Percentiles rank a stretch among this genome's conserved stretches.
These are phyloP conservation scores for Tenualosa ilisha DNA, from an alignment of 2,797 vertebrate genomes.

Conservation along the genomic window DNA sequence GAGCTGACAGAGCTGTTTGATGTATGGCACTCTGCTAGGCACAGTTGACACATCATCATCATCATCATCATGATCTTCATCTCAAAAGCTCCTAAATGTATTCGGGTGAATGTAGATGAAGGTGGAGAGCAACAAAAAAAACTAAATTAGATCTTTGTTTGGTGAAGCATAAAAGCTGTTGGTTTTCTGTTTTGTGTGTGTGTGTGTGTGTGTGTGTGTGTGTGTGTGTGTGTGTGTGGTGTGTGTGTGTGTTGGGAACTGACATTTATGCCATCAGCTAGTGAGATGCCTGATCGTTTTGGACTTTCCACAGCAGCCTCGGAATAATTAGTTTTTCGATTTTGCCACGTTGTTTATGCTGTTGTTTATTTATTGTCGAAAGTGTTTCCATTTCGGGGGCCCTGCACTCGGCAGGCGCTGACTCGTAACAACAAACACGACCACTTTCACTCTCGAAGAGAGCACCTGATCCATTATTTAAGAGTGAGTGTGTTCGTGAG, in stretches of 20 bases:
- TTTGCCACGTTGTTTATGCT: slow-evolving; percentile 9
- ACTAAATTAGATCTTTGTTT: not conserved
- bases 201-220: not conserved
- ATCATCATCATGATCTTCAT: not conserved
- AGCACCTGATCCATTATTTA: slow-evolving; percentile 56
- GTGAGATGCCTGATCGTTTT: not conserved
- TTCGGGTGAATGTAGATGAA: not conserved
- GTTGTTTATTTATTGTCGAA: slow-evolving; percentile 24
- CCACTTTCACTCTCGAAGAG: slow-evolving; percentile 29
- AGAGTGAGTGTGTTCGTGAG: slow-evolving; percentile 31
- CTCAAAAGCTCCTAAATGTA: not conserved
- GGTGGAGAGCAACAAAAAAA: not conserved
- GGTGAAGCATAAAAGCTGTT: slow-evolving; percentile 8
- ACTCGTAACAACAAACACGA: slow-evolving; percentile 21
- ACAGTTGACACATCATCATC: slow-evolving; percentile 16
- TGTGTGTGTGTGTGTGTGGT: not conserved
- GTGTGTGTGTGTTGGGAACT: slow-evolving; percentile 40
- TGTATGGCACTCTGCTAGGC: not conserved
- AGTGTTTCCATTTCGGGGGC: slow-evolving; percentile 6
- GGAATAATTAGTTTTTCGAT: slow-evolving; percentile 15
- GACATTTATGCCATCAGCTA: slow-evolving; percentile 17
- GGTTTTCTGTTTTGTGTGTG: not conserved
- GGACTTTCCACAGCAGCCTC: not conserved
- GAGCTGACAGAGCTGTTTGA: slow-evolving; percentile 1
- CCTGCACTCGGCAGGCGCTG: not conserved